A percentile compares a stretch with the other conserved stretches of the same genome.
phyloP scores from a whole-genome alignment of 2,113 vertebrate genomes.

The Lagenorhynchus albirostris region DNA sequence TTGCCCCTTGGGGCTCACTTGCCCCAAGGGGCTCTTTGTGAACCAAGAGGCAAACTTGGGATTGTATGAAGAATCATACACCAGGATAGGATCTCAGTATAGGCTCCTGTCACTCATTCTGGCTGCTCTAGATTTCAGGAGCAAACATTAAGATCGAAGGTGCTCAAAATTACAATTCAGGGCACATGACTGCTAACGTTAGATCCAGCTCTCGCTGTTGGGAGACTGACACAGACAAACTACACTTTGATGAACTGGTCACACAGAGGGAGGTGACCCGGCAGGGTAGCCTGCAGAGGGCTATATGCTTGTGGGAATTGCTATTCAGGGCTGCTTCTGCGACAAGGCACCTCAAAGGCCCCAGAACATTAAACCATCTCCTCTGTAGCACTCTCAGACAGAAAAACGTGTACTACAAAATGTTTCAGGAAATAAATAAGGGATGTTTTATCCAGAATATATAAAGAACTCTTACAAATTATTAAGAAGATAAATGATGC shows the following conservation, averaged over 20 bases:
- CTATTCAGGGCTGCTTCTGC: not conserved
- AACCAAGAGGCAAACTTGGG: not conserved
- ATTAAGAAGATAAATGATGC: not conserved
- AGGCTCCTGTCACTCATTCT: not conserved
- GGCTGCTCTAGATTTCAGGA: constrained; percentile 37
- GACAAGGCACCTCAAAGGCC: not conserved
- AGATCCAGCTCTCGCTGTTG: not conserved
- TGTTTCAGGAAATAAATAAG: constrained; percentile 13
- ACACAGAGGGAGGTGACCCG: not conserved
- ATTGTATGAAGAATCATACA: constrained; percentile 15
- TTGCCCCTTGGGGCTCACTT: too few species aligned
- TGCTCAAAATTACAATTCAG: constrained; percentile 50
- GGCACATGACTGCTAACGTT: not conserved
- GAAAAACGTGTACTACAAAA: not conserved
- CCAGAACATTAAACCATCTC: constrained; percentile 8
- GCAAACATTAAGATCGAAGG: not conserved
- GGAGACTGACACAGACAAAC: not conserved
- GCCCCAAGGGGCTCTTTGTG: not conserved
- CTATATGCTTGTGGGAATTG: not conserved
- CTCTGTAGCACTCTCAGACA: not conserved
- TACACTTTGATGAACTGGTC: constrained; percentile 26
- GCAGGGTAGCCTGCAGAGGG: not conserved
- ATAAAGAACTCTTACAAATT: not conserved
- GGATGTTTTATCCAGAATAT: constrained; percentile 2
- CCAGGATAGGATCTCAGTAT: not conserved